Evolutionary conservation across 2,113 vertebrate genomes (phyloP), one percentile per base, ranked within the genome.

Genomic region (Etheostoma cragini): DNA sequence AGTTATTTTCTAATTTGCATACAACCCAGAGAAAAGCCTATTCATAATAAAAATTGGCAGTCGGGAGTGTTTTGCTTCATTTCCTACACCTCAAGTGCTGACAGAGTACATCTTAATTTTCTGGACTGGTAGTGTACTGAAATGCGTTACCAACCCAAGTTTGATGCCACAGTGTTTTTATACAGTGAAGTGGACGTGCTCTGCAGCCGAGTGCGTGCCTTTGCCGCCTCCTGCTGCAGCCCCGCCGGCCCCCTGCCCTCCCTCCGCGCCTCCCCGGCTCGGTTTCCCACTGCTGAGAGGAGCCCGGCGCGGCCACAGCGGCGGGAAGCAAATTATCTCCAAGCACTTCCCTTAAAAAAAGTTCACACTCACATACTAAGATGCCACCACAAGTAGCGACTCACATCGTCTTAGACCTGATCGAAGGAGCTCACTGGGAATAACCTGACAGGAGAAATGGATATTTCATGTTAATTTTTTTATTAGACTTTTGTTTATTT

Each of bases 271-370:
- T 88, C 82, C 75, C 80, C 67, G 85, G 86, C 93, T 93, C 89
- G 74, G 91, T 94, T 94, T 94, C 94, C 94, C 95, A 93, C 93
- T 89, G 90, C 89, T 84, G 90, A 81, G 84, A 90, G 78, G 84
- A 89, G 62, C 88, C 79, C 77, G 91, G 92, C 93, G 95, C 95
- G 94, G 96, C 94, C 89, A 70, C 82, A 60, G 88, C 92, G 93
- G 95, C 95, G 94, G 94, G 91, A 95, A 92, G 83, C 91, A 85
- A 90, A 90, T 88, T 71, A 94, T 90, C 89, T 71, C 68, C 91
- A 89, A 91, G 83, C 83, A 87, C 88, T 88, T 82, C 87, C 90
- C 65, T 75, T 19, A 86, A 85, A 87, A 88, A 90, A 87, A 91
- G 86, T 92, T 93, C 81, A 83, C 91, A 83, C 86, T 86, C 85